A percentile compares a stretch with the other conserved stretches of the same genome.
These are phyloP conservation scores for Chalcosyrphus nemorum DNA, from an alignment of 2,888 invertebrate species.

Conservation along the genomic window DNA sequence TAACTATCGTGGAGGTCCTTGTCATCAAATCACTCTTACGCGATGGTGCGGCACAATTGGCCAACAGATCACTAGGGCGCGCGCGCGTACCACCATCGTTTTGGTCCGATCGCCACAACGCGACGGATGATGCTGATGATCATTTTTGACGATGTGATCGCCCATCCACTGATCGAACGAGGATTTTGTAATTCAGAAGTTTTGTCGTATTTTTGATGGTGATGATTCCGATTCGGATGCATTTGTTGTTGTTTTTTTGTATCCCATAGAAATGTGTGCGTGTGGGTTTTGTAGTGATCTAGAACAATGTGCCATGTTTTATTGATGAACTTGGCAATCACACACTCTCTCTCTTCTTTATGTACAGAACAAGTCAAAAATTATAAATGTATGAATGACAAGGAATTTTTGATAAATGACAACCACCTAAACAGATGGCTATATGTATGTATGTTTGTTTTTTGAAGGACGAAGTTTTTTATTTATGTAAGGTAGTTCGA, in stretches of 20 bases:
- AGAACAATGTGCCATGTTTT: slow-evolving; percentile 74
- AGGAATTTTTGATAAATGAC: slow-evolving; percentile 59
- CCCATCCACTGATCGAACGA: slow-evolving; percentile 40
- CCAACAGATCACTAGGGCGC: slow-evolving; percentile 52
- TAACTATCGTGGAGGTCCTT: slow-evolving; percentile 74
- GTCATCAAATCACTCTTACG: slow-evolving; percentile 74
- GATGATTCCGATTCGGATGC: slow-evolving; percentile 52
- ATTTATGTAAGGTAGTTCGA: too few relatives aligned
- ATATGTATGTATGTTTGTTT: neutral
- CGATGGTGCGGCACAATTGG: slow-evolving; percentile 63
- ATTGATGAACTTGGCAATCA: slow-evolving; percentile 72
- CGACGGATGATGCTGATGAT: slow-evolving; percentile 62
- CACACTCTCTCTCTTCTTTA: slow-evolving; percentile 41
- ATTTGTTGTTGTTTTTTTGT: slow-evolving; percentile 18
- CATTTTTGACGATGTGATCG: slow-evolving; percentile 65
- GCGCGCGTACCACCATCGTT: slow-evolving; percentile 29
- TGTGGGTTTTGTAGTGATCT: slow-evolving; percentile 27
- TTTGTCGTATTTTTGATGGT: slow-evolving; percentile 62
- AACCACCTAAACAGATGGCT: slow-evolving; percentile 44
- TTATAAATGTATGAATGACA: slow-evolving; percentile 56
- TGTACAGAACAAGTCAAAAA: slow-evolving; percentile 27
- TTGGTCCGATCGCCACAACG: slow-evolving; percentile 14
- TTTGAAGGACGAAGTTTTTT: too few relatives aligned
- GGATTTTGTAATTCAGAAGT: slow-evolving; percentile 67
- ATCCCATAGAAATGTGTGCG: slow-evolving; percentile 24